Conservation (phyloP, 2,113 vertebrate genomes). For the Otocyon megalotis region DNA sequence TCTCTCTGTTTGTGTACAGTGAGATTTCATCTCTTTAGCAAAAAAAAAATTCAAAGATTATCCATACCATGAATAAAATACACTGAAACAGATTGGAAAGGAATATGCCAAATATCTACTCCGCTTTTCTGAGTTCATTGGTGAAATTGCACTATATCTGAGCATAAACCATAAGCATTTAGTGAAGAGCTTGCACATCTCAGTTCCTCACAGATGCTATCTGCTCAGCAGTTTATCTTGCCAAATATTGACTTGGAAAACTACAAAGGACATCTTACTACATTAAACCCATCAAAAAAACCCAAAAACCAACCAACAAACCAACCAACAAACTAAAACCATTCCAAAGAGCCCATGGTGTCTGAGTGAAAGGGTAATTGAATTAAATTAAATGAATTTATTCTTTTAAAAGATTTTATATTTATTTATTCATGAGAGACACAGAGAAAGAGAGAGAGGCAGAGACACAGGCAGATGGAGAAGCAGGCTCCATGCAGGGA, state of each 20-base stretch:
- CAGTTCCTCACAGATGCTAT: not conserved
- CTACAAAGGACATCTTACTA: not conserved
- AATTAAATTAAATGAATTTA: not conserved
- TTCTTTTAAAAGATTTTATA: too few relatives aligned
- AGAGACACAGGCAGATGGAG: too few relatives aligned
- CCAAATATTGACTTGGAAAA: not conserved
- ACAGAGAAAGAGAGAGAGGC: too few relatives aligned
- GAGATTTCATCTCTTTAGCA: not conserved
- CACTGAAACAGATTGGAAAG: not conserved
- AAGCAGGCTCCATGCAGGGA: too few relatives aligned
- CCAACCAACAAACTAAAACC: not conserved
- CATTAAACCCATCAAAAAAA: not conserved
- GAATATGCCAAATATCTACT: not conserved
- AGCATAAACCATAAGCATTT: not conserved
- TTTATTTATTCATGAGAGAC: too few relatives aligned
- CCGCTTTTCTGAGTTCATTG: not conserved
- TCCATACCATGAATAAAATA: not conserved
- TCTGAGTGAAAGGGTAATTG: not conserved
- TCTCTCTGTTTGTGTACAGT: conserved; percentile 32
- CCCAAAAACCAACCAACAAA: not conserved
- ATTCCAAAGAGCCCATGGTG: not conserved
- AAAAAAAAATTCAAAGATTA: not conserved
- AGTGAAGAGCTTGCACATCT: not conserved
- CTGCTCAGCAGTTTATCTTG: not conserved
- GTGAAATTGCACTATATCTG: not conserved